Percentiles rank a stretch among this genome's conserved stretches.
Evolutionary conservation across 1,140 invertebrate genomes (phyloP).

Genomic region (Lordiphosa mommai): DNA sequence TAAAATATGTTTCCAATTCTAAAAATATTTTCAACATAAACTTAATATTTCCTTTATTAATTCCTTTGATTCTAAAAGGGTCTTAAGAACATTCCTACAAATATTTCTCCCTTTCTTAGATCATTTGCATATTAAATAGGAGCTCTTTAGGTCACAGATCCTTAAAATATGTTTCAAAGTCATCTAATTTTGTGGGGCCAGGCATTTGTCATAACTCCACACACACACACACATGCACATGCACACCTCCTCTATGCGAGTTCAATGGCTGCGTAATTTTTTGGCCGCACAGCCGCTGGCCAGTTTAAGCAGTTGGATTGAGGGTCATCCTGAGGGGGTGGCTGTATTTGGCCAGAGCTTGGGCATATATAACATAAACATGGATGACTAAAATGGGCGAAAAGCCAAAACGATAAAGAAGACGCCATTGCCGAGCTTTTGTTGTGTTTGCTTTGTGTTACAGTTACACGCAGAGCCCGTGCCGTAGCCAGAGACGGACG

Average conservation of each 20-base stretch:
- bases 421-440: slow-evolving; percentile 44
- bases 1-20: too few species aligned
- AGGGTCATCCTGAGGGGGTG: slow-evolving; percentile 42
- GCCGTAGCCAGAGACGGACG: background rate
- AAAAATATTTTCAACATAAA: too few species aligned
- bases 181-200: slow-evolving; percentile 24
- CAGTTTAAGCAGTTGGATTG: slow-evolving; percentile 23
- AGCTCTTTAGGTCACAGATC: background rate
- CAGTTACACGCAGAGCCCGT: slow-evolving; percentile 5
- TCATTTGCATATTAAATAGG: too few species aligned
- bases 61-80: too few species aligned
- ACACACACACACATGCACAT: slow-evolving; percentile 11
- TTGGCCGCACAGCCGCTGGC: slow-evolving; percentile 58
- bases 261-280: slow-evolving; percentile 73
- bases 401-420: slow-evolving; percentile 77
- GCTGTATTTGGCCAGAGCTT: slow-evolving; percentile 29
- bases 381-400: slow-evolving; percentile 77
- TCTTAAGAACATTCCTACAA: background rate
- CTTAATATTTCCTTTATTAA: too few species aligned
- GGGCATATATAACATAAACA: slow-evolving; percentile 63
- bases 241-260: slow-evolving; percentile 24
- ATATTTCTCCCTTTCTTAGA: background rate
- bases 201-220: slow-evolving; percentile 26
- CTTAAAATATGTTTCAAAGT: slow-evolving; percentile 9
- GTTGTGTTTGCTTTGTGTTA: slow-evolving; percentile 57